Evolutionary conservation across 2,113 vertebrate species (phyloP), one percentile per base, ranked within the genome.

Genomic region (Asarcornis scutulata): DNA sequence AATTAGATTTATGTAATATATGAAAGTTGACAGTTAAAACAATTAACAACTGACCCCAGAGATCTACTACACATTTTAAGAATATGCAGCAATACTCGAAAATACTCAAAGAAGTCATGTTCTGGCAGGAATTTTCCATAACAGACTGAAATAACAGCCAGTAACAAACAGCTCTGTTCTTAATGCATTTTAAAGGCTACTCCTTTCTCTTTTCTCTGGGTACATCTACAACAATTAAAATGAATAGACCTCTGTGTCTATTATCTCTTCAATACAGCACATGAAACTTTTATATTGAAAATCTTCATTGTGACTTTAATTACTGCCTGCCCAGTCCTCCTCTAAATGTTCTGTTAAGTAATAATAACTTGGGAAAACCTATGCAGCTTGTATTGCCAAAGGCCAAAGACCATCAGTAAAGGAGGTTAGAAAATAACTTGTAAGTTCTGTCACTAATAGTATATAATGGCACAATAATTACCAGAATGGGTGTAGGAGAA

Each of bases 41-140:
- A 86, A 52, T 42, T 91, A 74, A 67, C 17, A 71, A 73, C 25
- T 59, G 63, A 75, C n/a, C 48, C 40, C 46, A 92, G 72, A 89
- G 69, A 66, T 34, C 32, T 78, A 52, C 14, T 86, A 50, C 23
- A 86, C 7, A 25, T 91, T 80, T 95, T 86, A 86, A 32, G 34
- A 89, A 83, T 68, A 83, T 16, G 18, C 21, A 91, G 29, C 21
- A 68, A 63, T 40, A 76, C 27, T 76, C 56, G 55, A 38, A 38
- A 17, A 44, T 26, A 32, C 25, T 73, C 36, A 79, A 73, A 48
- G 85, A n/a, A 29, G 50, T 86, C 7, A 38, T 89, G 9, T 73
- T 89, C 79, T 89, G 26, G 53, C 48, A 93, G 75, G 55, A 87
- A 63, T 86, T 90, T 95, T 92, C 72, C 82, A 86, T 7, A 7